phyloP scores from a whole-genome alignment of 2,888 invertebrate genomes.

The Hypomecis atomaria region DNA sequence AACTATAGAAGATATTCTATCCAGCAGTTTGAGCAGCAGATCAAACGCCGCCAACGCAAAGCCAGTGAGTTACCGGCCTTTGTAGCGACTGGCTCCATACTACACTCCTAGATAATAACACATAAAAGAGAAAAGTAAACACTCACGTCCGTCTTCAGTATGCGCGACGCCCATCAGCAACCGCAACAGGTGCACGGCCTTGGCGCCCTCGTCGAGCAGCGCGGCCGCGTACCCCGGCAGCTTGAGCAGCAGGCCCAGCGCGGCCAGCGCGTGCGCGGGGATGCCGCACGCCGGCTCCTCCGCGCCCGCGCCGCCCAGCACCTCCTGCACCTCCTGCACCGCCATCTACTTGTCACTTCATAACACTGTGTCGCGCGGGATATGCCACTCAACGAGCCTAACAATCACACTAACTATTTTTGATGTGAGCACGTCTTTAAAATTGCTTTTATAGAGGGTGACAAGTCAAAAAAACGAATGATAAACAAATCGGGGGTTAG shows the following conservation, averaged over 20 bases:
- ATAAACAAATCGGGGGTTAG: too few relatives aligned
- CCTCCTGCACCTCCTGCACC: slow-evolving; percentile 70
- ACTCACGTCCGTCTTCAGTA: slow-evolving; percentile 94
- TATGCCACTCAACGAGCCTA: neutral
- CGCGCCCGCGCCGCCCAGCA: slow-evolving; percentile 60
- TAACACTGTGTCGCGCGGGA: slow-evolving; percentile 6
- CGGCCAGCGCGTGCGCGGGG: slow-evolving; percentile 95
- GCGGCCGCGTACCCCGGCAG: slow-evolving; percentile 96
- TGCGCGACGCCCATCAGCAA: slow-evolving; percentile 95
- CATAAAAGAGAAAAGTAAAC: too few relatives aligned
- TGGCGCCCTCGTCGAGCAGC: slow-evolving; percentile 91
- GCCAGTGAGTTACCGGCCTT: too few relatives aligned
- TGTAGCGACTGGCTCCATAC: too few relatives aligned
- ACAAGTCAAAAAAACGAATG: too few relatives aligned
- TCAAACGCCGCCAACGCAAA: too few relatives aligned
- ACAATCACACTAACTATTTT: too few relatives aligned
- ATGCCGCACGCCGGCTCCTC: slow-evolving; percentile 78
- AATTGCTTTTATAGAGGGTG: too few relatives aligned
- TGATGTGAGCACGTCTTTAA: too few relatives aligned
- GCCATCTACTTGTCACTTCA: slow-evolving; percentile 24
- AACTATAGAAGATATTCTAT: too few relatives aligned
- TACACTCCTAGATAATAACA: too few relatives aligned
- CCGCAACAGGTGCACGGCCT: slow-evolving; percentile 93
- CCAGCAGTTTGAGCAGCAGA: too few relatives aligned
- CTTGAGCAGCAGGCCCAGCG: slow-evolving; percentile 94